phyloP scores from a whole-genome alignment of 2,113 vertebrate genomes.

The Monarcha castaneiventris region DNA sequence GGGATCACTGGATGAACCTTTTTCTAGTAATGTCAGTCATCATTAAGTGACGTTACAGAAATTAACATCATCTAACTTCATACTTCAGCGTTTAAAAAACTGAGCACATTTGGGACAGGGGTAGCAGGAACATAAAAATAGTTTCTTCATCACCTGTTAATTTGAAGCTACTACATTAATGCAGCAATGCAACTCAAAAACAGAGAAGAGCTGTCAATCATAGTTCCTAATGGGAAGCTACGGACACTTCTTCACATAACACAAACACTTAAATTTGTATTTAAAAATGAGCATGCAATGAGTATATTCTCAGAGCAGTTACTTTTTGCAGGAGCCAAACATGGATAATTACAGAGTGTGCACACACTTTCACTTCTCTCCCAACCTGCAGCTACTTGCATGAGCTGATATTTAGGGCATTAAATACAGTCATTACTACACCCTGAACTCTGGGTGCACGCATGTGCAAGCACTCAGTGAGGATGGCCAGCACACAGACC shows the following conservation, averaged over 20 bases:
- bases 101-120: background rate
- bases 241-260: background rate
- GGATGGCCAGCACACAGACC: background rate
- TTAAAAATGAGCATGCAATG: background rate
- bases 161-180: background rate
- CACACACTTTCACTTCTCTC: conserved; percentile 36
- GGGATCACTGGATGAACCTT: background rate
- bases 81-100: background rate
- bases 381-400: background rate
- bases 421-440: background rate
- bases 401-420: background rate
- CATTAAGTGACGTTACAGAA: background rate
- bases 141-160: background rate
- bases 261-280: background rate
- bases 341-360: background rate
- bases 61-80: background rate
- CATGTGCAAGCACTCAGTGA: background rate
- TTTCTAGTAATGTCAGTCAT: background rate
- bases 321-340: background rate
- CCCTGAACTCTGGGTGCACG: background rate
- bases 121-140: background rate
- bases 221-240: background rate
- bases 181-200: background rate
- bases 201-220: background rate
- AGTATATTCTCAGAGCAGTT: background rate